phyloP scores from a whole-genome alignment of 2,113 vertebrate genomes.

The Grammomys surdaster region DNA sequence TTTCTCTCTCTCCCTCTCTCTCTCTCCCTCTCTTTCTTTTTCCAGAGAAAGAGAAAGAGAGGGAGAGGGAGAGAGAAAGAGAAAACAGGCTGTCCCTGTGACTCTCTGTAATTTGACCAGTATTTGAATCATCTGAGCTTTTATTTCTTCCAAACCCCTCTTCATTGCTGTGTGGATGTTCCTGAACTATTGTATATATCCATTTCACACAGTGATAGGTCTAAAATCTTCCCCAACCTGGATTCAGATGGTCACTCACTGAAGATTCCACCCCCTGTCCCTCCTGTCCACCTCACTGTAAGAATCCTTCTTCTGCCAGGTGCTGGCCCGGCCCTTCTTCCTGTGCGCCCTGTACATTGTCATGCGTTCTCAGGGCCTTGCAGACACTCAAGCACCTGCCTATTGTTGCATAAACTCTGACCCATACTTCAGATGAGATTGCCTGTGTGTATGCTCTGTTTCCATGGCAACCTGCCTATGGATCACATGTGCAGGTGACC shows the following conservation, averaged over 20 bases:
- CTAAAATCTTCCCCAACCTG: neutral
- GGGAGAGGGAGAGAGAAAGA: too few species aligned
- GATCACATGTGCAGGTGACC: neutral
- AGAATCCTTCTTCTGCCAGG: neutral
- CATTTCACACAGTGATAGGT: neutral
- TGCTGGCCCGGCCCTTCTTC: neutral
- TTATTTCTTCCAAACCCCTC: slow-evolving; percentile 15
- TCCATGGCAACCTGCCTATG: neutral
- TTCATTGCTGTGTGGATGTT: neutral
- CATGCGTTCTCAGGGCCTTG: neutral
- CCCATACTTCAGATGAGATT: neutral
- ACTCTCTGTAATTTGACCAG: slow-evolving; percentile 6
- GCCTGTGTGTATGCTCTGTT: neutral
- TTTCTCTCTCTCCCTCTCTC: too few species aligned
- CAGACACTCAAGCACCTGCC: neutral
- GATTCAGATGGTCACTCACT: neutral
- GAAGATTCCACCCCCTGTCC: neutral
- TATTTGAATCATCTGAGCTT: slow-evolving; percentile 4
- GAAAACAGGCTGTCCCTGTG: slow-evolving; percentile 21
- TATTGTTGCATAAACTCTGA: neutral
- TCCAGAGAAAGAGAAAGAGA: too few species aligned
- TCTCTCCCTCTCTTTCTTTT: too few species aligned
- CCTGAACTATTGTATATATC: neutral
- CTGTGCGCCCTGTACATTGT: neutral
- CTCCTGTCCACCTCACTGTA: too few species aligned